Percentiles rank a stretch among this genome's conserved stretches.
Conservation (phyloP, 1,140 invertebrate genomes). For the Dreissena polymorpha region DNA sequence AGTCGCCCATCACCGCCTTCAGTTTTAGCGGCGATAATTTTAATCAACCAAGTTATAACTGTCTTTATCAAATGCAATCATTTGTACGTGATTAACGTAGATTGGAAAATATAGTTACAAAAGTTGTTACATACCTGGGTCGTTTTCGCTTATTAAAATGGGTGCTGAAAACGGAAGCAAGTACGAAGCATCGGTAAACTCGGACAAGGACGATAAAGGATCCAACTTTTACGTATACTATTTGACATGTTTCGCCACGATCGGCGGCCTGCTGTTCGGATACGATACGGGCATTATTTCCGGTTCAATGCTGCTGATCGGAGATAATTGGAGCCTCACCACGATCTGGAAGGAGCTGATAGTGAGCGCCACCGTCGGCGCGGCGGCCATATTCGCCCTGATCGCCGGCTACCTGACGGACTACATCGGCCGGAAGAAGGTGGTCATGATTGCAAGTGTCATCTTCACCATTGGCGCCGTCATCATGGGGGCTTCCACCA, state of each 20-base stretch:
- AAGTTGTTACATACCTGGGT: too few species aligned
- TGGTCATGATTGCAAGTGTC: slow-evolving; percentile 72
- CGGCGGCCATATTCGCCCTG: slow-evolving; percentile 71
- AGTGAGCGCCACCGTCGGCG: slow-evolving; percentile 71
- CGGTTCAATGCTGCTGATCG: slow-evolving; percentile 83
- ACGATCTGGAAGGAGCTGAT: slow-evolving; percentile 70
- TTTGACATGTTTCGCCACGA: slow-evolving; percentile 73
- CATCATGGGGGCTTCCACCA: slow-evolving; percentile 65
- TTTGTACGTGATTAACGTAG: too few species aligned
- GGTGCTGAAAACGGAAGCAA: slow-evolving; percentile 1
- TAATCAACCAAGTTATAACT: too few species aligned
- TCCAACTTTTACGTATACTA: slow-evolving; percentile 70
- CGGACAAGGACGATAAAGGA: slow-evolving; percentile 43
- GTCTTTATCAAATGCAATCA: too few species aligned
- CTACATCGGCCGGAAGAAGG: slow-evolving; percentile 67
- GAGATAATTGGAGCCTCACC: slow-evolving; percentile 63
- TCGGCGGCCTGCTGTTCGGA: slow-evolving; percentile 85
- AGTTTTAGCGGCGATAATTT: too few species aligned
- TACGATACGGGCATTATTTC: slow-evolving; percentile 86
- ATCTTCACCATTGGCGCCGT: slow-evolving; percentile 72
- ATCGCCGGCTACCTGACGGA: slow-evolving; percentile 70
- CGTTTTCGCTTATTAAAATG: not conserved
- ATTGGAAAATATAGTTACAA: too few species aligned
- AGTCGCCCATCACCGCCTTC: too few species aligned
- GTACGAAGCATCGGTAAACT: not conserved